A percentile compares a stretch with the other conserved stretches of the same genome.
Evolutionary conservation across 2,888 invertebrate species (phyloP).

Genomic region (Drosophila flavopinicola): DNA sequence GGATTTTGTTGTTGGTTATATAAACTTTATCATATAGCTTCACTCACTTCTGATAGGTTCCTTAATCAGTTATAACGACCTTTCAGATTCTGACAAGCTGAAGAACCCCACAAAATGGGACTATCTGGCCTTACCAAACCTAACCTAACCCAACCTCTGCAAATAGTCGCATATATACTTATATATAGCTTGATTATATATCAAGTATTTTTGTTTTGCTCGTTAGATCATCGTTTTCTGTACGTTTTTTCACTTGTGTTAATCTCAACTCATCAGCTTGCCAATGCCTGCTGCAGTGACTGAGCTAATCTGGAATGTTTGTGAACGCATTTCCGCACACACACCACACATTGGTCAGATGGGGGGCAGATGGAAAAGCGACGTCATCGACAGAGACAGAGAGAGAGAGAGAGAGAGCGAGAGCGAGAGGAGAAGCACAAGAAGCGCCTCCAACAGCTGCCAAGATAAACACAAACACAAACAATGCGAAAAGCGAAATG

Average conservation of each 20-base stretch:
- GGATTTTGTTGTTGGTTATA: too few species aligned
- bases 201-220: background rate
- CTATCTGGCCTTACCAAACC: too few species aligned
- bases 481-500: conserved; percentile 4
- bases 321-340: conserved; percentile 65
- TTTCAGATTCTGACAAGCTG: too few species aligned
- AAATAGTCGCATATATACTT: background rate
- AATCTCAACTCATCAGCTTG: conserved; percentile 28
- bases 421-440: too few species aligned
- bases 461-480: conserved; percentile 55
- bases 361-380: too few species aligned
- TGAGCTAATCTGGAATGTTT: conserved; percentile 49
- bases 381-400: conserved; percentile 54
- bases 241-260: too few species aligned
- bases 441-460: conserved; percentile 51
- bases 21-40: too few species aligned
- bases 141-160: background rate
- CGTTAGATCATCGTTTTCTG: conserved; percentile 21
- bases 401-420: too few species aligned
- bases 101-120: too few species aligned
- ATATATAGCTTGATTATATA: background rate
- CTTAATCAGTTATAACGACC: too few species aligned
- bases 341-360: conserved; percentile 53
- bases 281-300: conserved; percentile 23
- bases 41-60: too few species aligned